Percentiles rank a stretch among this genome's conserved stretches.
Conservation (phyloP, 2,113 vertebrate genomes). For the Poecile atricapillus region DNA sequence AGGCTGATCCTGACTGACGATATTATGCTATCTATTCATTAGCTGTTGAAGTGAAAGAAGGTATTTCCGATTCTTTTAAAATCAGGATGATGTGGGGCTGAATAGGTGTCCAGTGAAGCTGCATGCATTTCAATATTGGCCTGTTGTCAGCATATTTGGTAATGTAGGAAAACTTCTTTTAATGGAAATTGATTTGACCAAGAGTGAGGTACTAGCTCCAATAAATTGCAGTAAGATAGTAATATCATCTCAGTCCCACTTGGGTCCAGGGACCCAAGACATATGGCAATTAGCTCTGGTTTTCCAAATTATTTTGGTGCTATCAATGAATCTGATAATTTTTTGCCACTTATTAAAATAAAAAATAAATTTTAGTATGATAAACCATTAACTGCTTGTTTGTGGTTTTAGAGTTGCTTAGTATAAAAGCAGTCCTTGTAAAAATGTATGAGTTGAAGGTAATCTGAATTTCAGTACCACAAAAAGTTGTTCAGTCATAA, state of each 20-base stretch:
- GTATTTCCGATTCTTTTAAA: neutral
- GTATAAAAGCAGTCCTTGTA: neutral
- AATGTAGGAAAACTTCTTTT: neutral
- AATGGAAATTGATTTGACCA: neutral
- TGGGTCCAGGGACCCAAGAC: neutral
- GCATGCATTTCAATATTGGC: neutral
- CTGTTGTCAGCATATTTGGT: neutral
- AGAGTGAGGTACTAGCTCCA: neutral
- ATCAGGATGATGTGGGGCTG: neutral
- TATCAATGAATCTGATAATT: neutral
- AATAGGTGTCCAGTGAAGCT: neutral
- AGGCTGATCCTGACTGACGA: neutral
- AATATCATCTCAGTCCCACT: neutral
- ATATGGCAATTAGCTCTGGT: neutral
- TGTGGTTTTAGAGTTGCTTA: neutral
- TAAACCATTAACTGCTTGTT: neutral
- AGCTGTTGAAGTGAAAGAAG: neutral
- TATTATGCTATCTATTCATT: neutral
- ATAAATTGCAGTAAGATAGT: neutral
- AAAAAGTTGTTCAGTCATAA: neutral
- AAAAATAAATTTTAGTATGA: neutral
- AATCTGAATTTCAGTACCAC: neutral
- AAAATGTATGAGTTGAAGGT: neutral
- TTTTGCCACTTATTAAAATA: neutral
- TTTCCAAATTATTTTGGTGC: neutral